Evolutionary conservation across 1,140 invertebrate genomes (phyloP).

Genomic region (Eulimnadia texana): DNA sequence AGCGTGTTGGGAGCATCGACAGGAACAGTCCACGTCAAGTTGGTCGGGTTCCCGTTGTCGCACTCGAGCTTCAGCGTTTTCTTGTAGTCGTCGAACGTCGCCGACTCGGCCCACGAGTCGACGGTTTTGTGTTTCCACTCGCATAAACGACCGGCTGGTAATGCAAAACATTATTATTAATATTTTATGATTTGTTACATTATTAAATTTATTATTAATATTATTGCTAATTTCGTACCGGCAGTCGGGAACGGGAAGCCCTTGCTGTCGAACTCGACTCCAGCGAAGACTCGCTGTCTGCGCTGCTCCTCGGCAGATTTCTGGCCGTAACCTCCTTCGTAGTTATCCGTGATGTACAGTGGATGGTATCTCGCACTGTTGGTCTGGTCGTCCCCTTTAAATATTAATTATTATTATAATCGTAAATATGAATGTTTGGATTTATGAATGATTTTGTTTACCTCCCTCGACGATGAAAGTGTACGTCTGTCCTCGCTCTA

Average conservation of each 20-base stretch:
- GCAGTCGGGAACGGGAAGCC: constrained; percentile 62
- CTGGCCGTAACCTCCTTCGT: constrained; percentile 67
- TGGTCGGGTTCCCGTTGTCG: constrained; percentile 50
- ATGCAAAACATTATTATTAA: constrained; percentile 17
- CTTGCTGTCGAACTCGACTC: constrained; percentile 54
- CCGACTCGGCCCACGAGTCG: constrained; percentile 44
- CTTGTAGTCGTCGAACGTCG: constrained; percentile 59
- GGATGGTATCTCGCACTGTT: constrained; percentile 65
- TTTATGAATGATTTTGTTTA: constrained; percentile 24
- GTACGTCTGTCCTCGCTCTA: constrained; percentile 76
- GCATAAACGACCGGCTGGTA: constrained; percentile 47
- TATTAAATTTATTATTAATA: not conserved
- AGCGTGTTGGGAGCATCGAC: constrained; percentile 60
- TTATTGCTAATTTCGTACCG: constrained; percentile 30
- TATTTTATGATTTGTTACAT: too few relatives aligned
- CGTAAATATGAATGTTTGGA: not conserved
- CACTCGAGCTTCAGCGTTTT: constrained; percentile 58
- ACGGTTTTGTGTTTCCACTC: constrained; percentile 58
- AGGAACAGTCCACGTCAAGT: constrained; percentile 65
- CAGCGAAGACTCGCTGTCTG: constrained; percentile 59
- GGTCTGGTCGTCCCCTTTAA: constrained; percentile 32
- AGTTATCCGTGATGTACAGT: constrained; percentile 78
- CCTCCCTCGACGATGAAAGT: constrained; percentile 73
- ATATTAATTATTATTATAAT: not conserved
- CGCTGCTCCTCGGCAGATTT: constrained; percentile 49